phyloP scores from a whole-genome alignment of 2,888 invertebrate genomes.

The Cosmopolites sordidus region DNA sequence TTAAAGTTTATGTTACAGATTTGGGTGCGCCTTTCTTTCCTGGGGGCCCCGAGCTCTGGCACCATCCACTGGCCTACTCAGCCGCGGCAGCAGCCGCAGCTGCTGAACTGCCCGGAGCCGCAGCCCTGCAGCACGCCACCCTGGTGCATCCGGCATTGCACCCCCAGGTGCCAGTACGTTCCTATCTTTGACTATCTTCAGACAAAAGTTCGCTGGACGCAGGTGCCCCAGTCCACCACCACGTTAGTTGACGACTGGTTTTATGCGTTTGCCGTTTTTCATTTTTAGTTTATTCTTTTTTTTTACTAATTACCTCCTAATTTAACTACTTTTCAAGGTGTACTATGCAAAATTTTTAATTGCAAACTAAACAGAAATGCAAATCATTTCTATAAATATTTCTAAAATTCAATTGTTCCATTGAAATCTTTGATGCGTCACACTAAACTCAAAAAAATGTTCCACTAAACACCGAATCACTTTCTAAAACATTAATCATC shows the following conservation, averaged over 20 bases:
- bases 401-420: no score
- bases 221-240: constrained; percentile 50
- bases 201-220: constrained; percentile 60
- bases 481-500: no score
- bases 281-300: neutral
- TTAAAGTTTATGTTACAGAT: constrained; percentile 59
- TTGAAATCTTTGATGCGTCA: no score
- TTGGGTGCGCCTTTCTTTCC: constrained; percentile 95
- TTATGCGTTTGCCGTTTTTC: neutral
- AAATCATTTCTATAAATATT: no score
- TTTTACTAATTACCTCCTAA: neutral
- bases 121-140: constrained; percentile 79
- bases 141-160: constrained; percentile 96
- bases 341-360: no score
- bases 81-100: constrained; percentile 57
- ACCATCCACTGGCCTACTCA: constrained; percentile 80
- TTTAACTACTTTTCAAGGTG: no score
- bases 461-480: no score
- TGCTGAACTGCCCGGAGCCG: constrained; percentile 76
- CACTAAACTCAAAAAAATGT: no score
- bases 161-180: constrained; percentile 95
- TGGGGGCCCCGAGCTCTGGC: constrained; percentile 91
- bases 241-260: constrained; percentile 50
- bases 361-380: no score
- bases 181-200: constrained; percentile 96